phyloP scores from a whole-genome alignment of 1,140 invertebrate genomes.

The Parasteatoda tepidariorum region DNA sequence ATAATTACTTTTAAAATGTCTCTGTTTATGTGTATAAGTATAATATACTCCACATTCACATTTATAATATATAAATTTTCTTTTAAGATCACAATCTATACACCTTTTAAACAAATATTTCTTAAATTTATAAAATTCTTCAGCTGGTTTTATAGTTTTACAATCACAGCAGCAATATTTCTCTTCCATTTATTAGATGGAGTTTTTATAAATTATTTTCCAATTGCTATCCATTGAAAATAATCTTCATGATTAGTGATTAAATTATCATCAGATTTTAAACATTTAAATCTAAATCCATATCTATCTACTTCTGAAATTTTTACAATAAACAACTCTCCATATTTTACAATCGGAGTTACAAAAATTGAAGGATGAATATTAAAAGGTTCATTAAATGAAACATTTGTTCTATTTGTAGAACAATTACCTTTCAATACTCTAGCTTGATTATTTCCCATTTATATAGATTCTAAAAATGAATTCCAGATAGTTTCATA shows the following conservation, averaged over 20 bases:
- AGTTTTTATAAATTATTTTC: background rate
- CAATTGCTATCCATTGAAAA: background rate
- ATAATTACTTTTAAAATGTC: background rate
- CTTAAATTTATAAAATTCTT: background rate
- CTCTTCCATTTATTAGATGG: background rate
- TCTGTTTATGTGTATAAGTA: background rate
- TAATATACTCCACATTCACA: background rate
- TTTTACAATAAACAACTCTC: too few species aligned
- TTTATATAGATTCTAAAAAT: too few species aligned
- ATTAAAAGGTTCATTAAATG: too few species aligned
- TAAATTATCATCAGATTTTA: too few species aligned
- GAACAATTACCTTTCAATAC: too few species aligned
- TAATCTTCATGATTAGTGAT: too few species aligned
- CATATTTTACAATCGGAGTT: too few species aligned
- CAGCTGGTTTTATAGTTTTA: background rate
- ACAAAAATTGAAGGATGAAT: too few species aligned
- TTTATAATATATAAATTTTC: background rate
- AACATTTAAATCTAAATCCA: too few species aligned
- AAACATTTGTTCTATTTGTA: too few species aligned
- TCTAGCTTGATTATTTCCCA: too few species aligned
- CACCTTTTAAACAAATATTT: background rate
- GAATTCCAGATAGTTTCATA: slow-evolving; percentile 3
- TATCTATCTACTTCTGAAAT: too few species aligned
- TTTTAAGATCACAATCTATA: slow-evolving; percentile 5
- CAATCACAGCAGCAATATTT: background rate